phyloP scores from a whole-genome alignment of 2,888 invertebrate genomes.

The Hyposoter dolosus region DNA sequence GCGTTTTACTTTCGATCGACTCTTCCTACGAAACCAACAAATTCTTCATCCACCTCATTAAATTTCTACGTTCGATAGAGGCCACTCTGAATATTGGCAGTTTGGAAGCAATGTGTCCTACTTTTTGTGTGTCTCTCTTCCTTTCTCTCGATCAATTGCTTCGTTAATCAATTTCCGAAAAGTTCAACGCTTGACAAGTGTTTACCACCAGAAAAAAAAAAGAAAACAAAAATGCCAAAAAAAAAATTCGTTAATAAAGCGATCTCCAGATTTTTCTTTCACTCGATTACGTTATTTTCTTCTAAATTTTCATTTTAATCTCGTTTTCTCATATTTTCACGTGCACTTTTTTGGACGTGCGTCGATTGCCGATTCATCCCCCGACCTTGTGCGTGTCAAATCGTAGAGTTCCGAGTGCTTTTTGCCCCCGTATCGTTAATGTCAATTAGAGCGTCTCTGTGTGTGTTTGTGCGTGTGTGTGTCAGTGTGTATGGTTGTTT shows the following conservation, averaged over 20 bases:
- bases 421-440: constrained; percentile 55
- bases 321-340: background rate
- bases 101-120: constrained; percentile 74
- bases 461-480: constrained; percentile 49
- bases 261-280: background rate
- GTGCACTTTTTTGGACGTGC: constrained; percentile 17
- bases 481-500: constrained; percentile 34
- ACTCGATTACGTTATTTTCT: background rate
- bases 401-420: constrained; percentile 59
- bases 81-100: constrained; percentile 80
- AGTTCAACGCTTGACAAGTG: background rate
- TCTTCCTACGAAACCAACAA: background rate
- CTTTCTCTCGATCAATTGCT: constrained; percentile 20
- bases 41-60: constrained; percentile 2
- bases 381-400: constrained; percentile 63
- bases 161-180: constrained; percentile 44
- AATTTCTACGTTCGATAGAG: constrained; percentile 66
- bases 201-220: background rate
- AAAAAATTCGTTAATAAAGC: background rate
- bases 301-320: background rate
- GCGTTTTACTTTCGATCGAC: constrained; percentile 15
- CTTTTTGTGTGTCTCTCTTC: constrained; percentile 56
- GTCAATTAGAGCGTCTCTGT: constrained; percentile 54
- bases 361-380: constrained; percentile 27
- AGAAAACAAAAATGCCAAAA: background rate